Base-by-base conservation (phyloP, 2,888 invertebrate species). In the Ecdyonurus torrentis region DNA sequence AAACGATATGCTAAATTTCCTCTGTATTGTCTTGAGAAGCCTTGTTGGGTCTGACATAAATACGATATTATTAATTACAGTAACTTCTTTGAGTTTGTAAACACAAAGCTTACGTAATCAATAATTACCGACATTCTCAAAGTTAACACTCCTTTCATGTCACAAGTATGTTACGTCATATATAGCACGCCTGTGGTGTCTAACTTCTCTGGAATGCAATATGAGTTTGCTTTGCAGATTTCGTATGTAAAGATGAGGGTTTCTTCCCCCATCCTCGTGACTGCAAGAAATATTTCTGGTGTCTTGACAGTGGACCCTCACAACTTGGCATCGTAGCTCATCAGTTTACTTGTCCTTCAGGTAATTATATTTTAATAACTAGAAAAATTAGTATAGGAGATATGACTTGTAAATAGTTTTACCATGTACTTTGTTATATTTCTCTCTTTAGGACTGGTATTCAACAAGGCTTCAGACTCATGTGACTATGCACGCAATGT, bases 251-350 rank as follows among this genome's bases (percentile, higher is more conserved):
- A 69, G 93, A 94, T 67, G 94, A 94, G 78, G 94, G 94, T 1
- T 94, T 94, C 78, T 94, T 85, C 77, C 85, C 86, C 19, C 92
- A 94, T 76, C 93, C 93, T 0, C 82, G 89, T 53, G 93, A 94
- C 74, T 94, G 94, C 75, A 91, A 92, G 74, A 93, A 93, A 73
- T 94, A 94, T 72, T 94, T 90, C 77, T 94, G 94, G 93, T 94
- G 94, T 72, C 77, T 94, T 67, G 91, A 91, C 72, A 89, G 87
- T 69, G 91, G 91, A 2, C 87, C 92, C 0, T 89, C 92, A 0
- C 89, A 91, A 70, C 79, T 91, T 20, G 94, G 93, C 66, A 87
- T 94, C 60, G 89, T 94, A 2, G 92, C 91, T 0, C 91, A 94
- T 77, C 89, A 89, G 72, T 94, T 94, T 72, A 94, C 92, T 0